Evolutionary conservation across 2,888 invertebrate genomes (phyloP).

Genomic region (Yponomeuta evonymella): DNA sequence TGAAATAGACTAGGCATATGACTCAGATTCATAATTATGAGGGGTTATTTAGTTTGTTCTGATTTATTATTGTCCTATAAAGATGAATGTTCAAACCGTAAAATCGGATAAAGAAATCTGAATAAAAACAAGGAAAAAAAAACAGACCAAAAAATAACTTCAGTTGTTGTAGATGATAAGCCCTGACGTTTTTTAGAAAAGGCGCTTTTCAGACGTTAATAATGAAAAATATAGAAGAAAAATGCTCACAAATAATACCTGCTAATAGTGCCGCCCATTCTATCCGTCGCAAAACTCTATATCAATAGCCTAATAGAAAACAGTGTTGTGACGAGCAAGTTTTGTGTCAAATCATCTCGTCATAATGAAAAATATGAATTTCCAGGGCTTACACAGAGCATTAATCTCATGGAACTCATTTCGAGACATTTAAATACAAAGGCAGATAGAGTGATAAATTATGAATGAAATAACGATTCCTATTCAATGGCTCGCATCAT

Average conservation of each 20-base stretch:
- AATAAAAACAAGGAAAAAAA: too few relatives aligned
- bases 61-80: too few relatives aligned
- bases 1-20: too few relatives aligned
- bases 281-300: slow-evolving; percentile 28
- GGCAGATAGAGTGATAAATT: slow-evolving; percentile 66
- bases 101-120: too few relatives aligned
- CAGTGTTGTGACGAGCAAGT: slow-evolving; percentile 52
- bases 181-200: too few relatives aligned
- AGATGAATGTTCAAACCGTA: too few relatives aligned
- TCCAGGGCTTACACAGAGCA: slow-evolving; percentile 39
- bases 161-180: too few relatives aligned
- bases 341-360: slow-evolving; percentile 63
- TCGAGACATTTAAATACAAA: slow-evolving; percentile 65
- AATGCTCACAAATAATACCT: background rate
- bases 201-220: too few relatives aligned
- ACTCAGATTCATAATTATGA: too few relatives aligned
- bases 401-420: slow-evolving; percentile 58
- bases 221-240: background rate
- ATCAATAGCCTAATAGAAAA: slow-evolving; percentile 46
- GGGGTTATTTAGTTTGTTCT: too few relatives aligned
- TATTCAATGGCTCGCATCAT: slow-evolving; percentile 47
- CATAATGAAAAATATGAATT: slow-evolving; percentile 60
- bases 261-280: background rate
- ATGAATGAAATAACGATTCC: slow-evolving; percentile 63
- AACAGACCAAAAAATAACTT: too few relatives aligned